These are phyloP conservation scores for Pectinophora gossypiella DNA, from an alignment of 1,140 invertebrate species.

Conservation along the genomic window DNA sequence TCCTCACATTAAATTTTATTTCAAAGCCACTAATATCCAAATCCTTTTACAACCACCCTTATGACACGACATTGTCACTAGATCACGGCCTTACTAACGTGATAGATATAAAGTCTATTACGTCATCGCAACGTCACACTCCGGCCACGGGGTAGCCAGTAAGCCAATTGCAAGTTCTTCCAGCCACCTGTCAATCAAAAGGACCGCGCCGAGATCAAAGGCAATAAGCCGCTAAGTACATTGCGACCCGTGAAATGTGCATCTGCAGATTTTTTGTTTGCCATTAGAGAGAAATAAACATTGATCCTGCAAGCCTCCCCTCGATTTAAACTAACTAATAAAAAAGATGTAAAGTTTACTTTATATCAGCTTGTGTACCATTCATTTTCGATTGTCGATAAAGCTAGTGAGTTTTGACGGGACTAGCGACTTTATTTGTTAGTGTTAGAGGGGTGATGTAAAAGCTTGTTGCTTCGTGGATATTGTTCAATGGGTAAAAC, in stretches of 20 bases:
- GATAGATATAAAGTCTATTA: too few relatives aligned
- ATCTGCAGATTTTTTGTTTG: conserved; percentile 71
- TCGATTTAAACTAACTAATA: conserved; percentile 3
- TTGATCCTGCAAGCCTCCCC: conserved; percentile 57
- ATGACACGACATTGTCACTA: too few relatives aligned
- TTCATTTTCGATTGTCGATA: conserved; percentile 4
- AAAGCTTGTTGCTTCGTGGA: too few relatives aligned
- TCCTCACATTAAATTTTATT: too few relatives aligned
- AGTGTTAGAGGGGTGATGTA: too few relatives aligned
- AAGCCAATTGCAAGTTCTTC: conserved; percentile 40
- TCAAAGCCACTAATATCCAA: too few relatives aligned
- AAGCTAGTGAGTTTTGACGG: too few relatives aligned
- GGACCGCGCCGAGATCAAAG: conserved; percentile 57
- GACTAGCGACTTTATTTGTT: too few relatives aligned
- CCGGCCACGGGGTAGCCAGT: too few relatives aligned
- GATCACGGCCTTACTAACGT: too few relatives aligned
- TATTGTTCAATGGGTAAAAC: conserved; percentile 49
- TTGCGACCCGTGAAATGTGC: conserved; percentile 71
- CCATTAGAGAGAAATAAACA: conserved; percentile 69
- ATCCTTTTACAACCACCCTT: too few relatives aligned
- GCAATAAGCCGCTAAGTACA: conserved; percentile 50
- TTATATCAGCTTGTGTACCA: neutral
- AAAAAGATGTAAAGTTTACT: conserved; percentile 1
- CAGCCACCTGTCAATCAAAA: conserved; percentile 52
- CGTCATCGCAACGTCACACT: too few relatives aligned